A percentile compares a stretch with the other conserved stretches of the same genome.
Evolutionary conservation across 2,113 vertebrate genomes (phyloP).

Genomic region (Picathartes gymnocephalus): DNA sequence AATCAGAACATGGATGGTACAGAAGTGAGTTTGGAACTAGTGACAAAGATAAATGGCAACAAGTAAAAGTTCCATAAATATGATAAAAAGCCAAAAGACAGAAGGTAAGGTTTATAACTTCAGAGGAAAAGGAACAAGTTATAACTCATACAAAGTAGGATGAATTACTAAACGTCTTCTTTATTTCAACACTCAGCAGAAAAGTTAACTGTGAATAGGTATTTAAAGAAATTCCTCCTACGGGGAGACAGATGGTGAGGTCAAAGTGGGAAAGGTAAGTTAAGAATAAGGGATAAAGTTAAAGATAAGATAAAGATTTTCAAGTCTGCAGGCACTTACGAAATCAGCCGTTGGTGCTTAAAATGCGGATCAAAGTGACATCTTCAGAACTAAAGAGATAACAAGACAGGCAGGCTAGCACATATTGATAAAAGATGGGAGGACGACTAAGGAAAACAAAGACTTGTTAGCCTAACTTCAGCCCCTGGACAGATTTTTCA

Average conservation of each 20-base stretch:
- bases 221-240: neutral
- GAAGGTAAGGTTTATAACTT: neutral
- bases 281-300: neutral
- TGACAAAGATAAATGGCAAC: neutral
- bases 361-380: neutral
- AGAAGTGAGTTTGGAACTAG: neutral
- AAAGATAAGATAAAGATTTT: slow-evolving; percentile 3
- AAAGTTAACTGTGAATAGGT: neutral
- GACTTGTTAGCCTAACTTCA: neutral
- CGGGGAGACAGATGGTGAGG: neutral
- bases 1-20: neutral
- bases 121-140: neutral
- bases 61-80: neutral
- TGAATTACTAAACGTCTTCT: neutral
- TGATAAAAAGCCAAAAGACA: neutral
- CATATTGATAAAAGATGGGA: neutral
- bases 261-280: neutral
- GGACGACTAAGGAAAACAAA: neutral
- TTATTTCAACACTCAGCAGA: neutral
- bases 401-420: neutral
- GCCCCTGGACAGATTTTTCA: neutral
- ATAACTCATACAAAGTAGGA: neutral
- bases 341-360: neutral
- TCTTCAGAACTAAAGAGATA: neutral
- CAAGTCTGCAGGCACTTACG: neutral